Evolutionary conservation across 2,797 vertebrate species (phyloP), one percentile per base, ranked within the genome.

Genomic region (Trachops cirrhosus): DNA sequence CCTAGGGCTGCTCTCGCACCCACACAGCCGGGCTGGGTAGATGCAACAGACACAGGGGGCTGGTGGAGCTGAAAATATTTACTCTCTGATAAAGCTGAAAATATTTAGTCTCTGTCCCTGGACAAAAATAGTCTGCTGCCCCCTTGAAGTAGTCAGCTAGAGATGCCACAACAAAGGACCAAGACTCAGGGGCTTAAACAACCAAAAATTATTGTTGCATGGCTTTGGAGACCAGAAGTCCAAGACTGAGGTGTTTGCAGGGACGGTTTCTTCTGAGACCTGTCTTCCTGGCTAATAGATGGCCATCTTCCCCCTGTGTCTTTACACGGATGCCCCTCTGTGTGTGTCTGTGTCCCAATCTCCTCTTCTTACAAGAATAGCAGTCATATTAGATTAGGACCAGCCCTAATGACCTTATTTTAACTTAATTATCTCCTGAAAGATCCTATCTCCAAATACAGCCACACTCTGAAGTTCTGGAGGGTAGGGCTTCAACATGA

Each of bases 181-280:
- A 3, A 0, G 21, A n/a, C 37, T 7, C 10, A 12, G 26, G 0
- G 2, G 9, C 44, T 24, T n/a, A 11, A 9, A 34, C 7, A 15
- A 6, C 21, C 22, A n/a, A 22, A 39, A 37, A 15, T 7, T 21
- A 1, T 15, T n/a, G 3, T 80, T 29, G 24, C 14, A 4, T 0
- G 2, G 16, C 48, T 39, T 29, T 21, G 62, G 62, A 82, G 11
- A 7, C 9, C 26, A 0, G 24, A 54, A 52, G 26, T 52, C n/a
- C 0, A 2, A 44, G 16, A 16, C 64, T 16, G 6, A 70, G 3
- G 37, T 1, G 12, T 29, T 3, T 1, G 37, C 48, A 6, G 68
- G 62, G 62, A 4, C 16, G 62, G 62, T 64, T n/a, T 64, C 62
- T n/a, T 64, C 62, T 64, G 62, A 32, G 62, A 15, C 62, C 62